Evolutionary conservation across 2,797 vertebrate genomes (phyloP).

Genomic region (Peromyscus attwateri): DNA sequence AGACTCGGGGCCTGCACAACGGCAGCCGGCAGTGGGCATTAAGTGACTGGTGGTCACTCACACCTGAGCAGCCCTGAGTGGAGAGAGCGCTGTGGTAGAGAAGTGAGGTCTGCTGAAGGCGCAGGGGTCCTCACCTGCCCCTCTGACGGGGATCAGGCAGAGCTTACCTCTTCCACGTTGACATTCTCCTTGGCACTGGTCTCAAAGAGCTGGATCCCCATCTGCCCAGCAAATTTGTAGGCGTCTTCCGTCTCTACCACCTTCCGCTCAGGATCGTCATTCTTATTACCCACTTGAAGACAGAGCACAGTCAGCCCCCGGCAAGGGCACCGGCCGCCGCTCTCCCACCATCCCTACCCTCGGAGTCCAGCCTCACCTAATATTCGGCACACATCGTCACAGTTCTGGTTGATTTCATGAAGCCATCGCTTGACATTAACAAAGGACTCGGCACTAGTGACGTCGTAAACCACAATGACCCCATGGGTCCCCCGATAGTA

Average conservation of each 20-base stretch:
- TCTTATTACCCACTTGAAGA: conserved; percentile 97
- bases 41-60: background rate
- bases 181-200: conserved; percentile 99
- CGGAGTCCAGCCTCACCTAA: conserved; percentile 89
- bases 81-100: no score
- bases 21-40: background rate
- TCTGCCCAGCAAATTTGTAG: conserved; percentile 99
- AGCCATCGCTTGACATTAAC: conserved; percentile 99
- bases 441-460: conserved; percentile 98
- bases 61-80: background rate
- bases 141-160: background rate
- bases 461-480: conserved; percentile 99
- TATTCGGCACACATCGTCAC: conserved; percentile 99
- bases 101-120: background rate
- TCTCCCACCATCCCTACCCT: background rate
- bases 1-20: background rate
- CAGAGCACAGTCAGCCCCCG: conserved; percentile 42
- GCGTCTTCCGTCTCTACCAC: conserved; percentile 99
- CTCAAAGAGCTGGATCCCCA: conserved; percentile 99
- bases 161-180: conserved; percentile 97
- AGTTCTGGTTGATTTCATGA: conserved; percentile 99
- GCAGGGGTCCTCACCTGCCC: background rate
- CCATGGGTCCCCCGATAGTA: conserved; percentile 99
- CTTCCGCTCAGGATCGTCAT: conserved; percentile 98
- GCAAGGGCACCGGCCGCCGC: fast-evolving